Evolutionary conservation across 2,888 invertebrate species (phyloP), one percentile per base, ranked within the genome.

Genomic region (Timema podura): DNA sequence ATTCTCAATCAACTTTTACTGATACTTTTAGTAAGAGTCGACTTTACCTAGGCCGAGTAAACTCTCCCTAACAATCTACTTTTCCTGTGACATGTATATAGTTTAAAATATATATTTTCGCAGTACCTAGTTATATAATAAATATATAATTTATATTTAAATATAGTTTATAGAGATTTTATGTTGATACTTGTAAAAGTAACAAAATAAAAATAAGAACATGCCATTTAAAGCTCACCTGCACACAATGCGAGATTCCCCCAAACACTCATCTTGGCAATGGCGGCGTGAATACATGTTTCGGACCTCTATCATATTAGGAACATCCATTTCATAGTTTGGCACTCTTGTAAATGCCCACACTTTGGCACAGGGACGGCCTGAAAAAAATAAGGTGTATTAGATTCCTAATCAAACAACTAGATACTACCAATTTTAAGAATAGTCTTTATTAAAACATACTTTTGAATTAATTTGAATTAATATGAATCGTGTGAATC

Each of bases 261-360:
- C 77, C 47, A 84, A 78, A 75, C 85, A 85, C 67, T 82, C 79
- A 64, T 82, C 82, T 74, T 83, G 79, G 73, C 85, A 85, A 71
- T 83, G 81, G 49, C 82, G 81, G 65, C 83, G 78, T 64, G 76
- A 79, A 69, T 77, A 77, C 48, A 84, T 81, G 75, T 80, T 79
- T 48, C 79, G 76, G 13, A 83, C 76, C 75, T 83, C 80, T 72
- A 82, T 78, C 69, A 81, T 80, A 48, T 83, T 81, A 67, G 81
- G 79, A 65, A 82, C 83, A 11, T 68, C 69, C 64, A 85, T 77
- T 72, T 82, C 81, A 73, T 81, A 82, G 72, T 82, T 82, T 16
- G 83, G 82, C 48, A 83, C 82, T 47, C 84, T 77, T 59, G 83
- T 84, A 76, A 83, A 84, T 9, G 82, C 80, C 82, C 82, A 82